Base-by-base conservation (phyloP, 2,888 invertebrate species). In the Drosophila mimetica region DNA sequence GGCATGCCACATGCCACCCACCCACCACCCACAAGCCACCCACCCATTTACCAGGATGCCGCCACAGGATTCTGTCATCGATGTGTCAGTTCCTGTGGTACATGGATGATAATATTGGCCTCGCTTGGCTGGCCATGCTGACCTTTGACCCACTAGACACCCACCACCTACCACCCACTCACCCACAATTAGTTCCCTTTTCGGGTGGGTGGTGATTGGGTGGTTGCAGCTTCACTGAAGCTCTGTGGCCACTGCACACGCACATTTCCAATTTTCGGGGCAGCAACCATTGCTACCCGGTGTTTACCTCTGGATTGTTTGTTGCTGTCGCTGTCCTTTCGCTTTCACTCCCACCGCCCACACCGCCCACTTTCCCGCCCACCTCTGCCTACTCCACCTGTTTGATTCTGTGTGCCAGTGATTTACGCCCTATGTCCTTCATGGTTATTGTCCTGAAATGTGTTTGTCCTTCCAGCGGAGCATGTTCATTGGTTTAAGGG, bases 191-290 rank as follows among this genome's bases (percentile, higher is more conserved):
- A 69, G 70, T 59, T 60, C 53, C 39, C 32, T 18, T 8, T 22
- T 4, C 20, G 34, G 14, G 41, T 30, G 34, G 14, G 41, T 18
- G 4, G 41, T 20, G n/a, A 13, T 41, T 20, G 55, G 37, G 9
- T 22, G 58, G 25, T 4, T 34, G 8, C 22, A 4, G 25, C 5
- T 34, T 14, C 22, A 4, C 9, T 22, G 7, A 14, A 28, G 32
- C 42, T 51, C 55, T 59, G 66, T 32, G 74, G 51, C 52, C 55
- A 41, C 18, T 63, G 66, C 78, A 78, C 32, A 39, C 80, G 78
- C 81, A 81, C 74, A 72, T 77, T 84, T 76, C 71, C 71, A 73
- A 80, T 81, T 75, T 77, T 67, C 70, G 30, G 54, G 9, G 3
- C 11, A n/a, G n/a, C 30, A 11, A 11, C 30, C 28, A n/a, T 42